A percentile compares a stretch with the other conserved stretches of the same genome.
These are phyloP conservation scores for Neoascia interrupta DNA, from an alignment of 2,888 invertebrate genomes.

Conservation along the genomic window DNA sequence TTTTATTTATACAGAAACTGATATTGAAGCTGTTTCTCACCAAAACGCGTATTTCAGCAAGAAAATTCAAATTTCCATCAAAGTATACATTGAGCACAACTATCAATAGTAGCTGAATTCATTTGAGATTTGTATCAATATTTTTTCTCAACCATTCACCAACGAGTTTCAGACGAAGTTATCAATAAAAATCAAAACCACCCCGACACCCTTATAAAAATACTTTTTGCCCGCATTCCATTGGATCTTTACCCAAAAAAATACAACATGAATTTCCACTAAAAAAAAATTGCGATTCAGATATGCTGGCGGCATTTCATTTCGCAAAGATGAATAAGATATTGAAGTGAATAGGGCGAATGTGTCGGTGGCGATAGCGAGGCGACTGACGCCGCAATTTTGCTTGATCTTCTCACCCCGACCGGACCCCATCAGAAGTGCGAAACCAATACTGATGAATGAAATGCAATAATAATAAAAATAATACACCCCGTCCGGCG, in stretches of 20 bases:
- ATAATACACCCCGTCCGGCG: conserved; percentile 31
- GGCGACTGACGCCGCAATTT: conserved; percentile 44
- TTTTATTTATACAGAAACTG: too few species aligned
- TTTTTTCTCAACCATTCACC: conserved; percentile 29
- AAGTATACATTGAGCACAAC: too few species aligned
- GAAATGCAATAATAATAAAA: conserved; percentile 53
- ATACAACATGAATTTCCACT: conserved; percentile 51
- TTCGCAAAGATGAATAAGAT: too few species aligned
- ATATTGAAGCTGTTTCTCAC: too few species aligned
- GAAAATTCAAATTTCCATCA: too few species aligned
- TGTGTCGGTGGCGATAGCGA: conserved; percentile 27
- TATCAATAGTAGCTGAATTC: too few species aligned
- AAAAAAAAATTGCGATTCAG: conserved; percentile 48
- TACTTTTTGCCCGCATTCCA: conserved; percentile 41
- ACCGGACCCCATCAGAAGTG: background rate
- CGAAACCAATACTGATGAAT: conserved; percentile 37
- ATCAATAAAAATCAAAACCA: conserved; percentile 17
- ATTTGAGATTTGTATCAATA: conserved; percentile 20
- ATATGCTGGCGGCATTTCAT: conserved; percentile 23
- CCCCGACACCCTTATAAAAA: conserved; percentile 25
- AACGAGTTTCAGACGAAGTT: conserved; percentile 10
- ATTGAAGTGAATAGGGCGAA: too few species aligned
- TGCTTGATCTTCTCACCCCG: conserved; percentile 24
- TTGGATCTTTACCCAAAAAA: conserved; percentile 41
- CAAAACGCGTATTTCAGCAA: too few species aligned